These are phyloP conservation scores for Phrynocephalus versicolor DNA, from an alignment of 2,113 vertebrate species.

Conservation along the genomic window DNA sequence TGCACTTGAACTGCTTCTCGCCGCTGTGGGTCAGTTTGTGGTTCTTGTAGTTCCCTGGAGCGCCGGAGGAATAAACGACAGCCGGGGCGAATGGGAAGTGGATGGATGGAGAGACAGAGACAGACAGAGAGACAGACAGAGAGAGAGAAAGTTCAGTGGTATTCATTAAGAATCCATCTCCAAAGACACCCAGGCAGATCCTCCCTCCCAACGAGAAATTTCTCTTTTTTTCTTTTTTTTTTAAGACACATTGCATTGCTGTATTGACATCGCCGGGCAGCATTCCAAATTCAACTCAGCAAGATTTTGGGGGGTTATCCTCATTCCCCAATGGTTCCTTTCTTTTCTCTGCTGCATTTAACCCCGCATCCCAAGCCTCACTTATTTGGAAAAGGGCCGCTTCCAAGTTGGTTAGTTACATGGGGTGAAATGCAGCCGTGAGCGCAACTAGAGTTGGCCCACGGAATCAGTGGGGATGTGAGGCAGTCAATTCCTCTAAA, in stretches of 20 bases:
- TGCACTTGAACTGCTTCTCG: slow-evolving; percentile 91
- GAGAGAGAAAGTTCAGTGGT: background rate
- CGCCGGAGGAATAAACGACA: slow-evolving; percentile 67
- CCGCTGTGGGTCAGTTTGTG: slow-evolving; percentile 92
- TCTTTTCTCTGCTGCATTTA: background rate
- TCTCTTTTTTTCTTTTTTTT: background rate
- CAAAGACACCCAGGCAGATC: background rate
- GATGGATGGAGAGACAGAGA: slow-evolving; percentile 57
- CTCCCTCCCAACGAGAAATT: background rate
- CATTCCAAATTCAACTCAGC: no score
- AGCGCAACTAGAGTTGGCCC: no score
- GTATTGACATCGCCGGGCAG: slow-evolving; percentile 42
- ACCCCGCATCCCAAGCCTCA: background rate
- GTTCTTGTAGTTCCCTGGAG: slow-evolving; percentile 83
- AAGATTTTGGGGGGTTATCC: background rate
- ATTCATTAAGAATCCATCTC: background rate
- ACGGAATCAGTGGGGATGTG: no score
- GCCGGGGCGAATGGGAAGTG: no score
- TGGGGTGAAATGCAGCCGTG: no score
- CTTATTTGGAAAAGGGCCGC: no score
- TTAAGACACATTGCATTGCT: no score
- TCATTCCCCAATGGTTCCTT: background rate
- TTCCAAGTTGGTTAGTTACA: background rate
- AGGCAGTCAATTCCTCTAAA: no score
- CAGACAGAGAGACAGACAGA: background rate